Evolutionary conservation across 1,140 invertebrate genomes (phyloP).

Genomic region (Calosoma granatense): DNA sequence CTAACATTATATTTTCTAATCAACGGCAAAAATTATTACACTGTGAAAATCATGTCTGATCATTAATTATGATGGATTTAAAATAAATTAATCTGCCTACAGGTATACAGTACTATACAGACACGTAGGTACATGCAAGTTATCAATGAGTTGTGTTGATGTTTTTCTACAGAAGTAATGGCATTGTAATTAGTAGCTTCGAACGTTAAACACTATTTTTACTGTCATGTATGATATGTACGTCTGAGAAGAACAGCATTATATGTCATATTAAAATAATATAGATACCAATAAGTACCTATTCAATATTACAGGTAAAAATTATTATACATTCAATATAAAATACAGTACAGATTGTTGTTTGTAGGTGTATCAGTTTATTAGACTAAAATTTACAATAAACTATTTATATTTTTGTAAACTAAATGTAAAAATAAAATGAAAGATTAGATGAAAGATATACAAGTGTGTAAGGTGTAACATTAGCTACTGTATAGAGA

Average conservation of each 20-base stretch:
- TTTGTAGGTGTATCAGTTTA: too few relatives aligned
- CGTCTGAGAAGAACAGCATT: not conserved
- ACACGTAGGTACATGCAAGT: not conserved
- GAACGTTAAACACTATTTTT: not conserved
- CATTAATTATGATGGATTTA: not conserved
- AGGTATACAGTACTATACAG: not conserved
- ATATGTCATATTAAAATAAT: too few relatives aligned
- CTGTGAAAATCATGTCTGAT: not conserved
- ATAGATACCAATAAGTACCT: too few relatives aligned
- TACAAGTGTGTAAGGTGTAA: too few relatives aligned
- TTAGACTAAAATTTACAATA: too few relatives aligned
- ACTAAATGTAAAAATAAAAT: too few relatives aligned
- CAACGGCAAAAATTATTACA: conserved; percentile 2
- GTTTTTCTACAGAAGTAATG: not conserved
- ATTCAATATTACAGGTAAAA: too few relatives aligned
- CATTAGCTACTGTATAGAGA: too few relatives aligned
- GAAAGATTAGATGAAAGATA: too few relatives aligned
- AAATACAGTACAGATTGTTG: too few relatives aligned
- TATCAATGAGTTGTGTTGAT: not conserved
- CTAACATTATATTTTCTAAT: conserved; percentile 4
- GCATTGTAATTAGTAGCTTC: not conserved
- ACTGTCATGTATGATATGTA: not conserved
- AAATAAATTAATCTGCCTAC: conserved; percentile 2
- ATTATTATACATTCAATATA: too few relatives aligned
- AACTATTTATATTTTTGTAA: too few relatives aligned